A percentile compares a stretch with the other conserved stretches of the same genome.
These are phyloP conservation scores for Helarctos malayanus DNA, from an alignment of 2,797 vertebrate genomes.

Conservation along the genomic window DNA sequence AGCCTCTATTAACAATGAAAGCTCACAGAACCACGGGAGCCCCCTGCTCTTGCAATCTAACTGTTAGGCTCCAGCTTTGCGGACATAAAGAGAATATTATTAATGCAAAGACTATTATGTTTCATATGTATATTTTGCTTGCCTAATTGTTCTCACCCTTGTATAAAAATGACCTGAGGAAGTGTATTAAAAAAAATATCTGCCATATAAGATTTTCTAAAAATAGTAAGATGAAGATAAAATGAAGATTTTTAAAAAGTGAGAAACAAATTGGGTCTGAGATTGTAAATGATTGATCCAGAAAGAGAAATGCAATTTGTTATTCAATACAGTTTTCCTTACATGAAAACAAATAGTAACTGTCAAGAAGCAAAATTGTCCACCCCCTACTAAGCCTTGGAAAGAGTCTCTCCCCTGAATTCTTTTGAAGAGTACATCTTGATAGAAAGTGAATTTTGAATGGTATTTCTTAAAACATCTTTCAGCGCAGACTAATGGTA, in stretches of 20 bases:
- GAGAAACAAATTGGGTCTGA: conserved; percentile 3
- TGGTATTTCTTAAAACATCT: conserved; percentile 17
- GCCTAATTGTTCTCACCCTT: neutral
- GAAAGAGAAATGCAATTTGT: neutral
- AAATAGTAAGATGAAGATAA: neutral
- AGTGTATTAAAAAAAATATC: neutral
- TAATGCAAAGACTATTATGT: neutral
- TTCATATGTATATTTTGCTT: neutral
- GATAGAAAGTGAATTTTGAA: neutral
- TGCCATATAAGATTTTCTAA: neutral
- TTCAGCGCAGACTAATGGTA: neutral
- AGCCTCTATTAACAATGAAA: neutral
- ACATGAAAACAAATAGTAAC: neutral
- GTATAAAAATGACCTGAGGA: neutral
- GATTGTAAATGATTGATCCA: neutral
- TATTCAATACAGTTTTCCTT: neutral
- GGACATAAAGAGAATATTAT: neutral
- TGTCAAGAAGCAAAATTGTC: conserved; percentile 21
- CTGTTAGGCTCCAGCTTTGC: neutral
- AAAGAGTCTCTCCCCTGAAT: neutral
- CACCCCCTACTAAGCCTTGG: neutral
- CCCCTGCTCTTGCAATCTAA: neutral
- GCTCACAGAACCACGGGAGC: neutral
- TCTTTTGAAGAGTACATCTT: neutral
- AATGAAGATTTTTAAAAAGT: neutral